phyloP scores from a whole-genome alignment of 1,140 invertebrate species.

The Euglossa dilemma region DNA sequence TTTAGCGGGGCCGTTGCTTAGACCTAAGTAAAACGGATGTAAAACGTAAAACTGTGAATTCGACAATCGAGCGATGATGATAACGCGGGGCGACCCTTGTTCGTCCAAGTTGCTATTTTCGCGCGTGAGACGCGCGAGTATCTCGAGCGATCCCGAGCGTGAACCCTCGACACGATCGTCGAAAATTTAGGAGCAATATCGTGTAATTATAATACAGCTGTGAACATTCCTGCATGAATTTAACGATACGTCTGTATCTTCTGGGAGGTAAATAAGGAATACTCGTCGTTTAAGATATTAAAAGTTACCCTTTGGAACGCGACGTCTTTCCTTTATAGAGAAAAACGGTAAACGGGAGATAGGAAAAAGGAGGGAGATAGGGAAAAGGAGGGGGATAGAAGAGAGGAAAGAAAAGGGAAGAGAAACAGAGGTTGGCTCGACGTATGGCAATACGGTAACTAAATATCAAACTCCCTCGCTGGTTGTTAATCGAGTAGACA shows the following conservation, averaged over 20 bases:
- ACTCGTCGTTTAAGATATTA: conserved; percentile 47
- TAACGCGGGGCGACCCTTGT: conserved; percentile 27
- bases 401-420: neutral
- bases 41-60: conserved; percentile 50
- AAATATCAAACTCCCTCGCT: conserved; percentile 31
- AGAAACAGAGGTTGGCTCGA: conserved; percentile 18
- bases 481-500: conserved; percentile 20
- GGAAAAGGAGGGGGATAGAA: neutral
- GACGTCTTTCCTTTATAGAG: conserved; percentile 24
- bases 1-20: conserved; percentile 6
- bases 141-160: conserved; percentile 1
- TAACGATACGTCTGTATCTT: conserved; percentile 32
- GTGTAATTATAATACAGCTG: conserved; percentile 61
- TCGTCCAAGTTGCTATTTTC: neutral
- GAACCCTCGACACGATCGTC: conserved; percentile 30
- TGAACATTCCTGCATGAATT: conserved; percentile 68
- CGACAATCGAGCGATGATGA: conserved; percentile 52
- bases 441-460: conserved; percentile 55
- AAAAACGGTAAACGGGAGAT: neutral
- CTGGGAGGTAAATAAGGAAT: conserved; percentile 36
- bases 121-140: neutral
- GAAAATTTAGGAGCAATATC: conserved; percentile 63
- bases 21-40: conserved; percentile 17
- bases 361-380: too few relatives aligned
- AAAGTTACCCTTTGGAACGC: conserved; percentile 12